Base-by-base conservation (phyloP, 2,797 vertebrate genomes). In the Pipistrellus kuhlii region DNA sequence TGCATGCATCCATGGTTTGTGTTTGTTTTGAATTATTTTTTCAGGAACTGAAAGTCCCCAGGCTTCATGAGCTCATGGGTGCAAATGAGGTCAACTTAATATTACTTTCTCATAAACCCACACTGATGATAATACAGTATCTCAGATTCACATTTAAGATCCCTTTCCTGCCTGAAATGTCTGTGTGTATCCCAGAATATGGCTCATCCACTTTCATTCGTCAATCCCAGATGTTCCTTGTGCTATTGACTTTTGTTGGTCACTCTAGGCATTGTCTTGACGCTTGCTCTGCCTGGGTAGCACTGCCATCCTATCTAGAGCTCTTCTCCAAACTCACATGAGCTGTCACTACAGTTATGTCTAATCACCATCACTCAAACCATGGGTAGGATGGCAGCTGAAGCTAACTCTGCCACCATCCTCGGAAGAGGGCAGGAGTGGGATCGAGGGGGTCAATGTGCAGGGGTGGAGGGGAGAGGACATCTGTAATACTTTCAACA, bases 1-100 rank as follows among this genome's bases (percentile, higher is more conserved):
- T n/a, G 14, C 18, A 44, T 53, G 20, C 25, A 81, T 82, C 62
- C 68, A 81, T 23, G 25, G 1, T 23, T 94, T 86, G 11, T 84
- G 44, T 97, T 95, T 91, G 55, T 86, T 94, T 20, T 94, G 44
- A 81, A 82, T 96, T 93, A 76, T 78, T 85, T 72, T 75, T 91
- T 89, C 51, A 35, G 14, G 66, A 85, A 18, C 76, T 90, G 15
- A 80, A 93, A 84, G 5, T 48, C 21, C 12, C 9, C 20, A 53
- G 30, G 30, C 18, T 94, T 86, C 44, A 75, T 25, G 18, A 73
- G 30, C 20, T 25, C 3, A 9, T 83, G 30, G 27, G 35, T 51
- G 64, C 9, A 91, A 93, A 93, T 82, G 32, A 87, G 30, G 51
- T 30, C 62, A 91, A n/a, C 68, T 94, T 81, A 88, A 69, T 73